Conservation (phyloP, 2,888 invertebrate species). For the Lycocerus yunnanus region DNA sequence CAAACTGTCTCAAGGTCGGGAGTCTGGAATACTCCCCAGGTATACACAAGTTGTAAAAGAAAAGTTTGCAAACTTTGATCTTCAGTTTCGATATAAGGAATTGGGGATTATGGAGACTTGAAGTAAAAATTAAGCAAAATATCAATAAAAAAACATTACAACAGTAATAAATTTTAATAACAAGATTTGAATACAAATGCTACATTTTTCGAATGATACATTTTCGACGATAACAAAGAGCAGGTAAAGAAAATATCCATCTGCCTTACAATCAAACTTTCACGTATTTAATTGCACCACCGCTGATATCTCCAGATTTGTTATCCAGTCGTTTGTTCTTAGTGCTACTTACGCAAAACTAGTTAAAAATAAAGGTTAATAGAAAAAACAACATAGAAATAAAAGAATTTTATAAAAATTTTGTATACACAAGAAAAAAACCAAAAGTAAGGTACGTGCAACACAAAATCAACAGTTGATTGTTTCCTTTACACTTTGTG, state of each 20-base stretch:
- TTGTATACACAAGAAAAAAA: slow-evolving; percentile 25
- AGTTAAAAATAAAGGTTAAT: background rate
- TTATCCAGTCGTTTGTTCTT: background rate
- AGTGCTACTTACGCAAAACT: background rate
- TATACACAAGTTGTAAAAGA: no score
- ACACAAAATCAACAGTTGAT: background rate
- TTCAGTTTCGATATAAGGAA: no score
- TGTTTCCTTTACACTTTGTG: background rate
- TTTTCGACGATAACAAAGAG: background rate
- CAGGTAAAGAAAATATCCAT: background rate
- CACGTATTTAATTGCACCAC: background rate
- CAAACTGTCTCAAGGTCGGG: no score
- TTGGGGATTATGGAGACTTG: no score
- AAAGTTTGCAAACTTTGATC: no score
- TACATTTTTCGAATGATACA: background rate
- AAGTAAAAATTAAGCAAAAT: no score
- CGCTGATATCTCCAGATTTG: background rate
- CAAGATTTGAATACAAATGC: background rate
- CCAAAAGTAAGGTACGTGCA: slow-evolving; percentile 2
- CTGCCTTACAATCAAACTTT: background rate
- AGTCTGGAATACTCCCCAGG: no score
- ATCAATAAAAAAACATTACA: background rate
- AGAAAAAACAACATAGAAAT: background rate
- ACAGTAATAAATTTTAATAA: background rate
- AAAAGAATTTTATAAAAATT: slow-evolving; percentile 13